Evolutionary conservation across 1,140 invertebrate species (phyloP).

Genomic region (Ceratoteleas bidentatus): DNA sequence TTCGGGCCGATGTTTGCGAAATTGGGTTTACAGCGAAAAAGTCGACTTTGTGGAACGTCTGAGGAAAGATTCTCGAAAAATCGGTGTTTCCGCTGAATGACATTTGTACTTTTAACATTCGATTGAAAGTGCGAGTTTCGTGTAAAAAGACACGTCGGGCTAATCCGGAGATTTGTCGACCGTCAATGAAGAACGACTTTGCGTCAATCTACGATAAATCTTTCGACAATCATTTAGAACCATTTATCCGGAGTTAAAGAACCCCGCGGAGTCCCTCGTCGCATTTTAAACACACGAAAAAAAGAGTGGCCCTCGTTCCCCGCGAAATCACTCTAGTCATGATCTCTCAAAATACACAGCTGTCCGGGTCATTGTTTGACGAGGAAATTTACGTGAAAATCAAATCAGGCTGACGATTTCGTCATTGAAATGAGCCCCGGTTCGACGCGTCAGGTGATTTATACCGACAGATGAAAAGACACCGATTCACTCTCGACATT

Average conservation of each 20-base stretch:
- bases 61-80: no score
- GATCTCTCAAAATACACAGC: constrained; percentile 14
- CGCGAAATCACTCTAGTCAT: no score
- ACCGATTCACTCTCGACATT: no score
- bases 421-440: no score
- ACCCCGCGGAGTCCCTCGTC: constrained; percentile 33
- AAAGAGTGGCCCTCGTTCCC: constrained; percentile 2
- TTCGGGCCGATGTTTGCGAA: constrained; percentile 36
- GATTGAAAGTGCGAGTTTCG: constrained; percentile 35
- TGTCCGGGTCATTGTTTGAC: constrained; percentile 11
- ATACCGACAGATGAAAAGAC: no score
- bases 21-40: no score
- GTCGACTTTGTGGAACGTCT: no score
- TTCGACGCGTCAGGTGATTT: no score
- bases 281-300: constrained; percentile 50
- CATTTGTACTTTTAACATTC: constrained; percentile 23
- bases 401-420: background rate
- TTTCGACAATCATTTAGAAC: constrained; percentile 58
- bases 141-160: constrained; percentile 31
- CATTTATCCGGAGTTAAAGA: constrained; percentile 51
- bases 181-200: constrained; percentile 54
- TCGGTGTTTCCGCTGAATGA: background rate
- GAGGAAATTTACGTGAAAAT: constrained; percentile 22
- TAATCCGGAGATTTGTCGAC: constrained; percentile 56
- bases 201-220: constrained; percentile 59